phyloP scores from a whole-genome alignment of 2,113 vertebrate genomes.

The Mesoclemmys tuberculata region DNA sequence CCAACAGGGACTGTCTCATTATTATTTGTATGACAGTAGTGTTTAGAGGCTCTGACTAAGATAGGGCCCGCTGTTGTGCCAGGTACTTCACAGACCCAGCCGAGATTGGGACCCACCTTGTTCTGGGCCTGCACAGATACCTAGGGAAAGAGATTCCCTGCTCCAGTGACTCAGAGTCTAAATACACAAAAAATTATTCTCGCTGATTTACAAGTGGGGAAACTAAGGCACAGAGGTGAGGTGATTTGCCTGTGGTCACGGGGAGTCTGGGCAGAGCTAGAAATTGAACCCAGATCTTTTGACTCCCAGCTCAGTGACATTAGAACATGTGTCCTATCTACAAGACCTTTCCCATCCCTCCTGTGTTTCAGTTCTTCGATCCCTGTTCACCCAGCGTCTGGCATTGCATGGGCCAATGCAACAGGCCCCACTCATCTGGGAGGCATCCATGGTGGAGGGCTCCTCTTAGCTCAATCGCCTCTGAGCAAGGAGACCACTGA shows the following conservation, averaged over 20 bases:
- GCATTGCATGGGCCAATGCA: background rate
- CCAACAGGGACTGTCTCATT: background rate
- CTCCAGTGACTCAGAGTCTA: background rate
- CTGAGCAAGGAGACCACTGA: background rate
- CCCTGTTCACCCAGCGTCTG: background rate
- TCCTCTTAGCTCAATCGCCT: background rate
- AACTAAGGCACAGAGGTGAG: background rate
- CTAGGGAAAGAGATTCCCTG: background rate
- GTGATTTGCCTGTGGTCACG: background rate
- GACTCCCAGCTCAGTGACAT: background rate
- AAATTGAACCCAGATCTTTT: background rate
- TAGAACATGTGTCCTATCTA: background rate
- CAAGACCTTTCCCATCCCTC: background rate
- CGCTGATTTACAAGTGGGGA: background rate
- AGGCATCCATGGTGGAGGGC: accelerated
- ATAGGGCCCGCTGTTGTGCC: background rate
- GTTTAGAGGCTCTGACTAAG: background rate
- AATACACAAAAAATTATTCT: background rate
- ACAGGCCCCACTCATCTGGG: background rate
- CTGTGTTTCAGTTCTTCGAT: background rate
- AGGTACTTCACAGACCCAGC: background rate
- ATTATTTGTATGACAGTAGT: background rate
- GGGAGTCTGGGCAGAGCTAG: background rate
- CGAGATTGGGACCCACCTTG: background rate
- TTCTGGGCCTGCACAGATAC: background rate